phyloP scores from a whole-genome alignment of 2,113 vertebrate species.

The Solenodon paradoxus region DNA sequence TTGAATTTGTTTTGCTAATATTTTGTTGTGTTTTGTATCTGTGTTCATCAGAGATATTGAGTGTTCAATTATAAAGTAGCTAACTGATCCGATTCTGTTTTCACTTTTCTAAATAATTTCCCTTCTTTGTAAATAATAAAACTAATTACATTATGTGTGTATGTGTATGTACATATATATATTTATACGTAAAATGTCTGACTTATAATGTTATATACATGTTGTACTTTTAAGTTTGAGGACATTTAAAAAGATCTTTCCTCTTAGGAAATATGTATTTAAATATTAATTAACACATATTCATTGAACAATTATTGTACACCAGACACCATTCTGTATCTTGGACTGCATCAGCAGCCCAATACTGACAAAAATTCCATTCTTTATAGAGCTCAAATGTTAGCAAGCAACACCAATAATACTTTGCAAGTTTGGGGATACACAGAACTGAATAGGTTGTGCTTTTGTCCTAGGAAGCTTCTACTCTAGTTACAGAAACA shows the following conservation, averaged over 20 bases:
- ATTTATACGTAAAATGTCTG: neutral
- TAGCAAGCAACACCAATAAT: neutral
- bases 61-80: neutral
- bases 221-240: neutral
- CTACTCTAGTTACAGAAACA: neutral
- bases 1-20: too few relatives aligned
- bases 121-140: neutral
- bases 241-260: neutral
- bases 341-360: neutral
- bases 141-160: neutral
- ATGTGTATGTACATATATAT: neutral
- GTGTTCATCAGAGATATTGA: too few relatives aligned
- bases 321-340: neutral
- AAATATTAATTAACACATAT: neutral
- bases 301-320: neutral
- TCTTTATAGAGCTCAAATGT: neutral
- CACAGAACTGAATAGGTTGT: neutral
- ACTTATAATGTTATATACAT: neutral
- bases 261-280: neutral
- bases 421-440: neutral
- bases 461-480: neutral
- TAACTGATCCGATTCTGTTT: neutral
- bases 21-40: too few relatives aligned
- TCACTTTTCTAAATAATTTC: neutral
- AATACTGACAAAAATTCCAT: neutral